Evolutionary conservation across 1,140 invertebrate genomes (phyloP), one percentile per base, ranked within the genome.

Genomic region (Bombus sylvicola): DNA sequence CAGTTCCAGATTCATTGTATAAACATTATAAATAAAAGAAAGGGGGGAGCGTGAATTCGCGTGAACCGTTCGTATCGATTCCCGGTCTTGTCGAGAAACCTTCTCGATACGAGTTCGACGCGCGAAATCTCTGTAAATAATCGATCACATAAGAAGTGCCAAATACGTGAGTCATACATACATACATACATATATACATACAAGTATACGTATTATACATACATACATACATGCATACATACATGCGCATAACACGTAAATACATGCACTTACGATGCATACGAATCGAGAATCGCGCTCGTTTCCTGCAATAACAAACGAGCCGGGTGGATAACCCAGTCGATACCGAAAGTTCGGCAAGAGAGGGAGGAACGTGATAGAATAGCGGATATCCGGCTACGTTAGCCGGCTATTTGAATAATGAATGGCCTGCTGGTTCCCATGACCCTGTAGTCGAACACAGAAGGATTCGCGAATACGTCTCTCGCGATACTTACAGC

Each of bases 1-100:
- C 72, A 71, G 90, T 92, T 92, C 39, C 77, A 37, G 84, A 72
- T 91, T 91, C 83, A 66, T 84, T 92, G 92, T 93, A 93, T 91
- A 92, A 92, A 91, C 81, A 89, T 91, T 92, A 88, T 90, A 72
- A 83, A 76, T 81, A 72, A 74, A 22, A 4, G 18, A 53, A 59
- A 75, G 28, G 39, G 34, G 34, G 3, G 1, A 13, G 43, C 43
- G 74, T 80, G 59, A 85, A 31, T 62, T 47, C 64, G 72, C 71
- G 71, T 47, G 75, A 72, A 80, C 73, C 66, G 81, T 82, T 76
- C 69, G 73, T 73, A 85, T 79, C 71, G 87, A 62, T 64, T 59
- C 57, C 47, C 37, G 62, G n/a, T 77, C 62, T 59, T n/a, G 13
- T 57, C 66, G 62, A 25, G 68, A 81, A 31, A 37, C 69, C 72